These are phyloP conservation scores for Porites rus DNA, from an alignment of 92 coral and sea anemone species.

Conservation along the genomic window DNA sequence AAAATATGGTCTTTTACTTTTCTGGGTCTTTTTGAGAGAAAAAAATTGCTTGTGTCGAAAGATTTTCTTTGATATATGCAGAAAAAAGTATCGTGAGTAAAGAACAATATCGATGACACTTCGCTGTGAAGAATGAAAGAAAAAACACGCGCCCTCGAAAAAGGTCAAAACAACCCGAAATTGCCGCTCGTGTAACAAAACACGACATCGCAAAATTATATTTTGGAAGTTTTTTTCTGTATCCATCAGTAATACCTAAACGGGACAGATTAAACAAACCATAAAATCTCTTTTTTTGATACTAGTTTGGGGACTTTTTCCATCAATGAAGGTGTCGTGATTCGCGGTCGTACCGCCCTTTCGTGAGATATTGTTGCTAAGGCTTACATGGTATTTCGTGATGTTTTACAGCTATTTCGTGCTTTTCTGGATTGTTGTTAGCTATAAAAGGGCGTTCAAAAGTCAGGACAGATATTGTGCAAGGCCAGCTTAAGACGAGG, in stretches of 20 bases:
- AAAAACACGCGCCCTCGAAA: not conserved
- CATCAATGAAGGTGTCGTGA: not conserved
- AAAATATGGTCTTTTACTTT: too few relatives aligned
- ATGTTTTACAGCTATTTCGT: conserved; percentile 2
- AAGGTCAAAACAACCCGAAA: not conserved
- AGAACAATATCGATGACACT: not conserved
- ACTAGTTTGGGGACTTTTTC: not conserved
- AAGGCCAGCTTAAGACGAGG: not conserved
- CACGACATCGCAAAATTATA: not conserved
- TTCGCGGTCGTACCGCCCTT: not conserved
- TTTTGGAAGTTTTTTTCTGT: not conserved
- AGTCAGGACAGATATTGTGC: not conserved
- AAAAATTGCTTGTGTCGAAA: not conserved
- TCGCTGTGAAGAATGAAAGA: not conserved
- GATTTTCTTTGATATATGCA: not conserved
- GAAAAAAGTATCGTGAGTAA: not conserved
- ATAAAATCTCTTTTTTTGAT: not conserved
- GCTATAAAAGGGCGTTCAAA: not conserved
- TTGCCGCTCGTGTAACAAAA: too few relatives aligned
- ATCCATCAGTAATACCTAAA: not conserved
- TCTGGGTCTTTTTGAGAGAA: not conserved
- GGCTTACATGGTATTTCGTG: conserved; percentile 12
- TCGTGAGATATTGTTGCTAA: conserved; percentile 26
- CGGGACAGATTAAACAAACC: not conserved
- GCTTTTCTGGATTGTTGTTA: not conserved